A percentile compares a stretch with the other conserved stretches of the same genome.
Conservation (phyloP, 1,140 invertebrate genomes). For the Nephila pilipes region DNA sequence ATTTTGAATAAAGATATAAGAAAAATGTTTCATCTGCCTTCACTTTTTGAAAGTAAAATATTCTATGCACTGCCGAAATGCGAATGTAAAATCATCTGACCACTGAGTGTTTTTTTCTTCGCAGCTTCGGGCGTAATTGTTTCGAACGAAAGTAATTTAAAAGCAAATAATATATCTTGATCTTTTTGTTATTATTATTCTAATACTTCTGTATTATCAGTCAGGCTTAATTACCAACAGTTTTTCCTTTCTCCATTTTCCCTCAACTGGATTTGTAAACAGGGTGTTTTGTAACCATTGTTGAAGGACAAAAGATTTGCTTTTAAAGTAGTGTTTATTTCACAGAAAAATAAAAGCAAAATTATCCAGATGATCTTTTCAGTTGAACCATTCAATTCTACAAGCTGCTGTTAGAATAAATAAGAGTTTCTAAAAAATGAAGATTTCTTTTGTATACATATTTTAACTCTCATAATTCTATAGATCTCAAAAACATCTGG, state of each 20-base stretch:
- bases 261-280: constrained; percentile 25
- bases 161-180: constrained; percentile 22
- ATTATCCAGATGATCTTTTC: not conserved
- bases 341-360: not conserved
- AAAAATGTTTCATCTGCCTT: not conserved
- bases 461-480: constrained; percentile 1
- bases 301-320: constrained; percentile 35
- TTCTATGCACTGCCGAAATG: not conserved
- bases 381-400: not conserved
- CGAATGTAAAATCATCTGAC: constrained; percentile 48
- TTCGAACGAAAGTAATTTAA: constrained; percentile 53
- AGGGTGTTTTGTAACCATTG: constrained; percentile 30
- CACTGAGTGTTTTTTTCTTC: constrained; percentile 1
- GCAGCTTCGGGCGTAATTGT: constrained; percentile 34
- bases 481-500: constrained; percentile 1
- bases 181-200: not conserved
- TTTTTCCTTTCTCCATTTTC: not conserved
- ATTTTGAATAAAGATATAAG: too few species aligned
- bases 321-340: constrained; percentile 24
- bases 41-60: not conserved
- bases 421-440: not conserved
- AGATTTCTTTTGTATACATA: not conserved
- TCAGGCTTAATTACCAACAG: constrained; percentile 49
- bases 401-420: not conserved
- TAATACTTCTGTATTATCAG: constrained; percentile 13